Evolutionary conservation across 2,797 vertebrate genomes (phyloP).

Genomic region (Peromyscus aztecus): DNA sequence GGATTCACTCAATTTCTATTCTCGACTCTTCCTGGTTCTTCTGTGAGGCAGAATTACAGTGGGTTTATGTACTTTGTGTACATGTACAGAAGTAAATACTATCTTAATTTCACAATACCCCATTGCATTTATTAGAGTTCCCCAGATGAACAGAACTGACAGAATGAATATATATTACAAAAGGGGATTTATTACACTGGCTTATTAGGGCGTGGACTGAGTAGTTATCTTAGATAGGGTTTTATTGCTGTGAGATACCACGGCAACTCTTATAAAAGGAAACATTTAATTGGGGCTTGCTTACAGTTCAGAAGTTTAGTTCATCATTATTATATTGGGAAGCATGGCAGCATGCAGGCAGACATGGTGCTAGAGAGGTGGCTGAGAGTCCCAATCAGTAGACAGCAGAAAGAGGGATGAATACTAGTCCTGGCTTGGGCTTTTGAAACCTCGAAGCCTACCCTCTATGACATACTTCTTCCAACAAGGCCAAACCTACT

Average conservation of each 20-base stretch:
- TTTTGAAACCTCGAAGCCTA: background rate
- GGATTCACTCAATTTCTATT: background rate
- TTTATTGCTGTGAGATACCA: background rate
- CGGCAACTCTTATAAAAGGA: background rate
- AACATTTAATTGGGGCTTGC: background rate
- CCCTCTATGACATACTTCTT: background rate
- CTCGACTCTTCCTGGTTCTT: background rate
- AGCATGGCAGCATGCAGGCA: background rate
- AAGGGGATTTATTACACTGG: background rate
- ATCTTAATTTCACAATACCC: background rate
- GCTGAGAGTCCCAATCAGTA: background rate
- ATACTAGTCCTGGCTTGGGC: background rate
- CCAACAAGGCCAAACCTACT: background rate
- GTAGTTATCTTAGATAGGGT: background rate
- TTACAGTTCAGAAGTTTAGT: background rate
- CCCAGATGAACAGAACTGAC: background rate
- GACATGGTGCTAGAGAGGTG: background rate
- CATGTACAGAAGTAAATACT: background rate
- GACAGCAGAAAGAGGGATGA: background rate
- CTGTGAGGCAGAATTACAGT: background rate
- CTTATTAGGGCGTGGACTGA: background rate
- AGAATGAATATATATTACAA: background rate
- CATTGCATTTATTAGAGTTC: background rate
- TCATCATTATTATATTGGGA: background rate
- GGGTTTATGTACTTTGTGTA: background rate